These are phyloP conservation scores for Anthoscopus minutus DNA, from an alignment of 2,113 vertebrate genomes.

Conservation along the genomic window DNA sequence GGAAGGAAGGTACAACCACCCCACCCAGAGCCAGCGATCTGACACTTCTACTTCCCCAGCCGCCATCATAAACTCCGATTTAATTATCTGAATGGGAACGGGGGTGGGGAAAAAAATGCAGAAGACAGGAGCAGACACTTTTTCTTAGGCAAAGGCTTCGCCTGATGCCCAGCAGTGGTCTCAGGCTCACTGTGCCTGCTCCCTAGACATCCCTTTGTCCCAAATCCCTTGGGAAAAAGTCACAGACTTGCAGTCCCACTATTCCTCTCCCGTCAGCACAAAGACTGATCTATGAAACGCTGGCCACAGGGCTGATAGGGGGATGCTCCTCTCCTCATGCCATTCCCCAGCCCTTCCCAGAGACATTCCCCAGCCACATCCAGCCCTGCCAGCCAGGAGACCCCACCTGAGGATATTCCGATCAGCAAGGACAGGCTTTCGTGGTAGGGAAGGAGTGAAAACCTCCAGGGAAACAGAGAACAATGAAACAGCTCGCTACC, in stretches of 20 bases:
- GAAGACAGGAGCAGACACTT: neutral
- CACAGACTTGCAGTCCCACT: rapidly evolving
- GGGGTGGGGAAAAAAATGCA: rapidly evolving
- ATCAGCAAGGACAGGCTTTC: neutral
- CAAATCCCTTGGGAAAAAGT: neutral
- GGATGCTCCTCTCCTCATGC: neutral
- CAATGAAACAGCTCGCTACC: neutral
- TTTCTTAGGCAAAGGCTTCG: neutral
- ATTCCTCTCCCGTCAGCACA: neutral
- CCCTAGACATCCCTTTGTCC: neutral
- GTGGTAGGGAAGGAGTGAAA: neutral
- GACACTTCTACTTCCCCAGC: neutral
- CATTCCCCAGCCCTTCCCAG: rapidly evolving
- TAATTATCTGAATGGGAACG: neutral
- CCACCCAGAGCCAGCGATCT: neutral
- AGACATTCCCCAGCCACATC: neutral
- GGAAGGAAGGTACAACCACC: slow-evolving; percentile 3
- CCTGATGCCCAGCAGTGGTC: neutral
- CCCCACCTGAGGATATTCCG: too few species aligned
- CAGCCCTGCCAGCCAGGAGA: neutral
- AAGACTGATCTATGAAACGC: rapidly evolving
- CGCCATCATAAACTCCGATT: neutral
- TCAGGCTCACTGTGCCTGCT: neutral
- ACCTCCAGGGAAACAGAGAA: neutral
- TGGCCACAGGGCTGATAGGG: rapidly evolving